Base-by-base conservation (phyloP, 1,140 invertebrate species). In the Micrasema longulum region DNA sequence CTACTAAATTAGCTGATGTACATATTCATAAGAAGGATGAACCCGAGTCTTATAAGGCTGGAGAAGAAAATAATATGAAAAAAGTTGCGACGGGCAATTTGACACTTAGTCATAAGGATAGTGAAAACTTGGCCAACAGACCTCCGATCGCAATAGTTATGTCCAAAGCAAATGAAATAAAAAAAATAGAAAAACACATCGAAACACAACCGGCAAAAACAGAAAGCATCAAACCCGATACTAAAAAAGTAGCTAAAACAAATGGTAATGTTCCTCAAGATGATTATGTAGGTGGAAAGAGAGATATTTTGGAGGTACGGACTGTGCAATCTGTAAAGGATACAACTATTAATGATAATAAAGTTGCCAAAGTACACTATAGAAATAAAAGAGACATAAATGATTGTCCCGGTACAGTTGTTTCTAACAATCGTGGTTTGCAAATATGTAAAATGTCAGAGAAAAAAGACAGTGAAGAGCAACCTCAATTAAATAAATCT, bases 381-480 rank as follows among this genome's bases (percentile, higher is more conserved):
- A 79, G 82, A 68, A 78, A 81, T 20, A 84, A 84, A 68, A 79
- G 83, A 65, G 82, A 83, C 76, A 76, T 80, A 6, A 72, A 81
- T 0, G 80, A 84, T 73, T 83, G 81, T 71, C 79, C 79, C 9
- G 76, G 80, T 52, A 79, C 77, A 76, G 76, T 76, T 5, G 38
- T 50, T 16, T 55, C 82, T 9, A 76, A 80, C 68, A 77, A 76
- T 5, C 78, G 81, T 69, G 81, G 81, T 26, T 79, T 77, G 71
- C 73, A 80, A 75, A 81, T 83, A 38, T 84, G 82, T 22, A 75
- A 83, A 36, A 31, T 20, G 7, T 41, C 14, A 20, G 60, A 63
- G 1, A n/a, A 57, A 11, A 57, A 57, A n/a, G 26, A 57, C 12
- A 11, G 2, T 57, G 12, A 2, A 4, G 43, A 26, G 12, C 12